Percentiles rank a stretch among this genome's conserved stretches.
Evolutionary conservation across 2,797 vertebrate genomes (phyloP).

Genomic region (Microhierax caerulescens): DNA sequence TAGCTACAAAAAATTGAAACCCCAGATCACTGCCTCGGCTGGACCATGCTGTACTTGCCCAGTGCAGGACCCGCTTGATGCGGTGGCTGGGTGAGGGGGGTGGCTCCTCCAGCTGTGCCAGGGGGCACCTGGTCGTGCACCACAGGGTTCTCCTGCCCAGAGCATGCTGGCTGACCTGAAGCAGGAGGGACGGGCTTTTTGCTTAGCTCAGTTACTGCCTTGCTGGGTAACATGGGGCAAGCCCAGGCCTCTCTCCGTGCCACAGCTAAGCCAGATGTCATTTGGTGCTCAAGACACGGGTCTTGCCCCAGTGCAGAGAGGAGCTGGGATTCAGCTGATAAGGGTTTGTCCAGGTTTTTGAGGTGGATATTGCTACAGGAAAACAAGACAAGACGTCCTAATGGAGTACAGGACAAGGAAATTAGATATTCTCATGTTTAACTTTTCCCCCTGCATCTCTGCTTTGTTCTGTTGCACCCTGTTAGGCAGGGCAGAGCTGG

Average conservation of each 20-base stretch:
- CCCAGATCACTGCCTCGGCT: background rate
- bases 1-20: background rate
- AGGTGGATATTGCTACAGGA: background rate
- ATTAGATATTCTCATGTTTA: background rate
- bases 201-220: background rate
- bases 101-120: rapidly evolving
- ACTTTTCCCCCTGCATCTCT: background rate
- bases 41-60: rapidly evolving
- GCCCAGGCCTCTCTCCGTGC: background rate
- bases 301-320: background rate
- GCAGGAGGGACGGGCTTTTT: background rate
- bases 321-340: background rate
- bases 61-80: background rate
- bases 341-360: background rate
- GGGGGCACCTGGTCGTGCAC: background rate
- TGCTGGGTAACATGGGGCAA: background rate
- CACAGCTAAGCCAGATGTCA: background rate
- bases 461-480: background rate
- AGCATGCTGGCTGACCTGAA: background rate
- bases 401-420: background rate
- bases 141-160: rapidly evolving
- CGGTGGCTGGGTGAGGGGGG: background rate
- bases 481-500: background rate
- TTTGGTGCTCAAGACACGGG: background rate
- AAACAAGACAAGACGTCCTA: background rate